A percentile compares a stretch with the other conserved stretches of the same genome.
Conservation (phyloP, 2,113 vertebrate genomes). For the Centrocercus urophasianus region DNA sequence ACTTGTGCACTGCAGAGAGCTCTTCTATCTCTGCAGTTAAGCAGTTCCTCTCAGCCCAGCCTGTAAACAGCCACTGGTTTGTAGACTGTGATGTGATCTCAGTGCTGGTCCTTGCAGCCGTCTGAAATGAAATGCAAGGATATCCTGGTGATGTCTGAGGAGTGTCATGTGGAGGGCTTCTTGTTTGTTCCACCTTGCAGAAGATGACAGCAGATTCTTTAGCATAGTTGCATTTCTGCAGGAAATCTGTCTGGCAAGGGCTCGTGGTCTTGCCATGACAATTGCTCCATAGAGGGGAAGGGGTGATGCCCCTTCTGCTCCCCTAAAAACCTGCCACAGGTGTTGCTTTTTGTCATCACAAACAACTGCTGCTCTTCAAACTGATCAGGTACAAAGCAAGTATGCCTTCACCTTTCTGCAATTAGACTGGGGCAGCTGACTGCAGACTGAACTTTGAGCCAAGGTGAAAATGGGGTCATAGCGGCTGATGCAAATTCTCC, state of each 20-base stretch:
- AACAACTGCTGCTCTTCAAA: neutral
- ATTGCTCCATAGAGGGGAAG: neutral
- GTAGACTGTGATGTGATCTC: fast-evolving
- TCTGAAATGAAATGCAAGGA: neutral
- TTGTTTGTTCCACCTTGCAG: neutral
- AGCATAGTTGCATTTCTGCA: neutral
- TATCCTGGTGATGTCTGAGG: neutral
- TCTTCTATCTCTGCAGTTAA: neutral
- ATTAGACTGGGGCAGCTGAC: neutral
- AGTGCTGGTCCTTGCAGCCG: neutral
- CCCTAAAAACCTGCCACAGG: neutral
- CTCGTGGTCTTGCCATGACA: neutral
- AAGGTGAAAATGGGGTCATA: neutral
- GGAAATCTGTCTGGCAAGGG: neutral
- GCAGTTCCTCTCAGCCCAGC: neutral
- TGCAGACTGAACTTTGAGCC: neutral
- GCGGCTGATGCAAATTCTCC: neutral
- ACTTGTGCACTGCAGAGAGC: neutral
- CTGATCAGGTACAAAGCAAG: neutral
- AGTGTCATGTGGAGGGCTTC: neutral
- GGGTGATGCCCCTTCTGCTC: neutral
- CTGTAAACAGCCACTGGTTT: fast-evolving
- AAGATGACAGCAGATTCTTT: neutral
- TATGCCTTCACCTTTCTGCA: neutral
- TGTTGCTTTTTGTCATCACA: neutral